These are phyloP conservation scores for Galerucella calmariensis DNA, from an alignment of 2,888 invertebrate genomes.

Conservation along the genomic window DNA sequence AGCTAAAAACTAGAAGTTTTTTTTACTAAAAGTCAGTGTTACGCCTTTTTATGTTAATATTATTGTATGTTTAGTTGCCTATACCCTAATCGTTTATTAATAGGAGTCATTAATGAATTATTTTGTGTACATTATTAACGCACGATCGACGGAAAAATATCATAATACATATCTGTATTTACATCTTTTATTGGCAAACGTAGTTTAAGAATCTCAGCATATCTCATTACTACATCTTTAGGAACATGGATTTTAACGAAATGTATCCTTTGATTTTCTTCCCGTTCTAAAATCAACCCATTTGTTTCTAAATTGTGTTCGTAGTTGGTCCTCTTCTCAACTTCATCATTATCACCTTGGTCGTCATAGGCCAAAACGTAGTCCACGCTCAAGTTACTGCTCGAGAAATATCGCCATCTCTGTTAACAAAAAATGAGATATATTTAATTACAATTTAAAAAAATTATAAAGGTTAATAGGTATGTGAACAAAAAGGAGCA, in stretches of 20 bases:
- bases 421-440: constrained; percentile 50
- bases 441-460: too few species aligned
- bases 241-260: constrained; percentile 83
- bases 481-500: too few species aligned
- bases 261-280: constrained; percentile 72
- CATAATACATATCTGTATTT: constrained; percentile 45
- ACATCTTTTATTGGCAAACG: constrained; percentile 82
- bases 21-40: too few species aligned
- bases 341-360: constrained; percentile 59
- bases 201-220: constrained; percentile 81
- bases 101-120: too few species aligned
- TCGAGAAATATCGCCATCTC: constrained; percentile 69
- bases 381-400: constrained; percentile 69
- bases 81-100: too few species aligned
- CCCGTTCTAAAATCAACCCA: constrained; percentile 72
- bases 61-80: too few species aligned
- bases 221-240: constrained; percentile 75
- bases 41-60: too few species aligned
- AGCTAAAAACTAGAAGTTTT: too few species aligned
- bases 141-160: too few species aligned
- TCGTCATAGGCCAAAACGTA: constrained; percentile 72
- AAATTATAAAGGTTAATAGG: too few species aligned
- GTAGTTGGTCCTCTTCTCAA: constrained; percentile 68
- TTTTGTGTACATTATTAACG: too few species aligned
- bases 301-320: constrained; percentile 72